Base-by-base conservation (phyloP, 2,888 invertebrate genomes). In the Celastrina argiolus region DNA sequence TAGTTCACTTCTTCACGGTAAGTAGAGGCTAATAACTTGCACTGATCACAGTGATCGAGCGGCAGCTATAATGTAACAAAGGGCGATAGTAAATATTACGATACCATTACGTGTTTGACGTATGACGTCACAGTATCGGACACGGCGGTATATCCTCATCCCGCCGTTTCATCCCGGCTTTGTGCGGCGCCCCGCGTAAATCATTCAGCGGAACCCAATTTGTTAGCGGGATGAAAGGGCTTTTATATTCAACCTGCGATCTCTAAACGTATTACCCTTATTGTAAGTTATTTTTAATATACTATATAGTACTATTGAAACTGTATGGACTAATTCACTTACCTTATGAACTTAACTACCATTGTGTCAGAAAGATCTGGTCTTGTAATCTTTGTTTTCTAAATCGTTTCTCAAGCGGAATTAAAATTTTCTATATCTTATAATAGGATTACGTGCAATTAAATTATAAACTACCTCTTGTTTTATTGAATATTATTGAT, bases 221-320 rank as follows among this genome's bases (percentile, higher is more conserved):
- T 69, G 68, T 69, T 68, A 65, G 65, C 65, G 65, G 56, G 65
- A 66, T 66, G 65, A 69, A 70, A 69, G 45, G 56, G 63, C 67
- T 66, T 69, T 69, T 63, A 64, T 68, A 66, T 66, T 66, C 61
- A 61, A 61, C 63, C 39, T 28, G 51, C 63, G 56, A 58, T 63
- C 16, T 36, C 36, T 64, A 56, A 63, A 66, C 12, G 36, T 73
- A 72, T 76, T 79, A 75, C 77, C 76, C 80, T 75, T 74, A 75
- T 77, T 80, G 80, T 81, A 78, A 78, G 59, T 34, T 61, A 22
- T 61, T 36, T 39, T 59, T 22, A 5, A 26, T 51, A 51, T 26
- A 59, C 34, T n/a, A n/a, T n/a, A n/a, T n/a, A n/a, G n/a, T n/a
- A 31, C 28, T 58, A 58, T 28, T 58, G 58, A 58, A 58, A 58